These are phyloP conservation scores for Microcaecilia unicolor DNA, from an alignment of 2,797 vertebrate species.

Conservation along the genomic window DNA sequence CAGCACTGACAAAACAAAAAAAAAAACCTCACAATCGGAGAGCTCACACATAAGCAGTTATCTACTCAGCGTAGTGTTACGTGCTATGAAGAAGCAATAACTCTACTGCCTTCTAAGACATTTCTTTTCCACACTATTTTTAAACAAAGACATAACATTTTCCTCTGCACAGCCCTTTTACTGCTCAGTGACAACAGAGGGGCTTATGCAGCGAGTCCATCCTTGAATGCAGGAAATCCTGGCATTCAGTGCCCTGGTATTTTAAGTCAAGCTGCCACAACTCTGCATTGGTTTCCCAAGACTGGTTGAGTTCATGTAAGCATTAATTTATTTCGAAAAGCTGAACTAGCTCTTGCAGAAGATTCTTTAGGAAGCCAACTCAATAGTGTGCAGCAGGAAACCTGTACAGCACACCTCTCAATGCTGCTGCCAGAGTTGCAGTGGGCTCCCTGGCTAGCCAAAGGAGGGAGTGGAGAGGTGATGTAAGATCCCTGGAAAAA, in stretches of 20 bases:
- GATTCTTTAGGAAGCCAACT: neutral
- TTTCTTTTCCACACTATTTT: too few relatives aligned
- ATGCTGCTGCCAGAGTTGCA: neutral
- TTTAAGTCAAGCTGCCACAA: neutral
- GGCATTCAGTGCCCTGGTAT: neutral
- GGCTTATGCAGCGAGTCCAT: neutral
- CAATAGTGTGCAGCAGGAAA: neutral
- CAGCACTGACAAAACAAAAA: too few relatives aligned
- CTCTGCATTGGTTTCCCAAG: neutral
- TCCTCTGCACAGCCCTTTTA: too few relatives aligned
- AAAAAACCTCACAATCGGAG: too few relatives aligned
- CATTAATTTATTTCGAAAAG: neutral
- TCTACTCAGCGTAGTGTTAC: too few relatives aligned
- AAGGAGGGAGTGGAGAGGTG: conserved; percentile 3
- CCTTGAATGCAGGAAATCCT: conserved; percentile 11
- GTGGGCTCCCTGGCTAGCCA: too few relatives aligned
- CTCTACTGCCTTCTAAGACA: too few relatives aligned
- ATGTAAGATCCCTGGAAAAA: conserved; percentile 2
- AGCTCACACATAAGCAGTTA: too few relatives aligned
- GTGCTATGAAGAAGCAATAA: too few relatives aligned
- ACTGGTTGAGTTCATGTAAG: neutral
- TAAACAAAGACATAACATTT: too few relatives aligned
- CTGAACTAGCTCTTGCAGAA: neutral
- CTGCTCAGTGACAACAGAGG: too few relatives aligned
- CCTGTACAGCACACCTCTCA: conserved; percentile 1